Base-by-base conservation (phyloP, 64 coral and sea anemone genomes). In the Actinia tenebrosa region DNA sequence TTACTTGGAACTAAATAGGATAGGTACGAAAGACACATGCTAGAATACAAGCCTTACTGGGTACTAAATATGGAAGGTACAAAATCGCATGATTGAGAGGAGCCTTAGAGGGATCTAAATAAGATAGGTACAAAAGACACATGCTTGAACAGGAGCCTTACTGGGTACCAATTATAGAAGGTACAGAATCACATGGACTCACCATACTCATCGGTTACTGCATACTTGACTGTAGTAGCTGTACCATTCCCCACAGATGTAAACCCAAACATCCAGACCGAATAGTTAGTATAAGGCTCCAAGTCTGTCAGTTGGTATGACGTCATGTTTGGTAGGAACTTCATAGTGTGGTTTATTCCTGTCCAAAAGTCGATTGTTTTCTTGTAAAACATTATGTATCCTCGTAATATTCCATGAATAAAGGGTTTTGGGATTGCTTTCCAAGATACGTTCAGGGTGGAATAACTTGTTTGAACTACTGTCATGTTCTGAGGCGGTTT, bases 201-300 rank as follows among this genome's bases (percentile, higher is more conserved):
- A 97, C 94, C 88, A 26, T 90, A 75, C 78, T 97, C 94, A 60
- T 93, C 94, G 0, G 94, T 97, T 10, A 82, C 87, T 13, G 88
- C 80, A 68, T 78, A 58, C 26, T 83, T 56, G 14, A 69, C 23
- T n/a, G 72, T 75, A 45, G 84, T 90, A 37, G 66, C 46, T 10
- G 64, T 75, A 71, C 94, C 94, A 71, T 87, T 62, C 71, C 94
- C 94, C 79, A 89, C 89, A 11, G 83, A 47, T 72, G 94, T 97
- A 64, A 88, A 97, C 9, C 91, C 94, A 68, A 89, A 45, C 58
- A 97, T n/a, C 60, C 71, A 52, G n/a, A 93, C 80, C 16, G 80
- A 86, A 53, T 97, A 97, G 80, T 81, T 86, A 1, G 91, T 97
- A 82, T 82, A 97, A 80, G 91, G 89, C 1, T 77, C 53, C 42